These are phyloP conservation scores for Nyctereutes procyonoides DNA, from an alignment of 2,113 vertebrate genomes.

Conservation along the genomic window DNA sequence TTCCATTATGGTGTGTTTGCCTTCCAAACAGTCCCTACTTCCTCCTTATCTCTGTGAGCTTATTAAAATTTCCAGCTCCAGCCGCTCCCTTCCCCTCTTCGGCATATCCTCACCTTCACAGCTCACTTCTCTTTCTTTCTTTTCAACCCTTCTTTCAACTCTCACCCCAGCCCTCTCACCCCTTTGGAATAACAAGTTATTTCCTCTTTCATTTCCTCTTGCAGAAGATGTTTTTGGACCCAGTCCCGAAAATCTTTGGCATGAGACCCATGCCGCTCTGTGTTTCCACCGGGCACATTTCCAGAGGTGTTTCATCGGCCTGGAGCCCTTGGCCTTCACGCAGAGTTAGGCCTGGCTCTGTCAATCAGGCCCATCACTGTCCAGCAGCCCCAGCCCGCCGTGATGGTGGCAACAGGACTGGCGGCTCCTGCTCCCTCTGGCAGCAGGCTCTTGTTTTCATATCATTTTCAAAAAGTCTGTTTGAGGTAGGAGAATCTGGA, in stretches of 20 bases:
- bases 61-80: constrained; percentile 77
- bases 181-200: constrained; percentile 87
- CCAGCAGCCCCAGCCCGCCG: constrained; percentile 18
- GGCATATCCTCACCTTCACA: constrained; percentile 80
- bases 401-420: neutral
- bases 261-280: constrained; percentile 84
- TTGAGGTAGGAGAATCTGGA: constrained; percentile 59
- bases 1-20: constrained; percentile 82
- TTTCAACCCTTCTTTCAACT: constrained; percentile 81
- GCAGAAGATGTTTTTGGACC: constrained; percentile 91
- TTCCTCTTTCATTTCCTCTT: constrained; percentile 91
- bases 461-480: constrained; percentile 63
- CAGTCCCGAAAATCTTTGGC: constrained; percentile 88
- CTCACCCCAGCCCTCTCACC: constrained; percentile 82
- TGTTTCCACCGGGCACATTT: constrained; percentile 85
- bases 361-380: neutral
- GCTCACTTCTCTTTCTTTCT: constrained; percentile 80
- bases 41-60: constrained; percentile 81
- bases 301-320: constrained; percentile 85
- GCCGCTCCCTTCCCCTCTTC: constrained; percentile 60
- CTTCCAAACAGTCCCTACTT: constrained; percentile 77
- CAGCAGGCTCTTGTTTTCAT: constrained; percentile 64
- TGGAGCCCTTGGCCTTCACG: constrained; percentile 60
- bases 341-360: constrained; percentile 42
- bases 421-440: neutral